Base-by-base conservation (phyloP, 2,113 vertebrate species). In the zebrafish (Danio rerio) region DNA sequence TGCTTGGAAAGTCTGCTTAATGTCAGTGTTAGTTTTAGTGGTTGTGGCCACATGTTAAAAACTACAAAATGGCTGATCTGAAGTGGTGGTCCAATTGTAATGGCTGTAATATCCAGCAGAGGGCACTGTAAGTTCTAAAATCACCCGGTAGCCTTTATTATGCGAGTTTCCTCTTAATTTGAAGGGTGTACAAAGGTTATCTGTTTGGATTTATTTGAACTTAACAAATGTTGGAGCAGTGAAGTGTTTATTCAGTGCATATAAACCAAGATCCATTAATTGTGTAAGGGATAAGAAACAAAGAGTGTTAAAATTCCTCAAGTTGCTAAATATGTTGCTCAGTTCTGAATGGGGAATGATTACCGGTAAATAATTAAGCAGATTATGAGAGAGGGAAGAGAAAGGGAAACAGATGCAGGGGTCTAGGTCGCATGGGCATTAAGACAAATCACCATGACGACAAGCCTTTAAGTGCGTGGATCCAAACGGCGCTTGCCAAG, bases 361-460 rank as follows among this genome's bases (percentile, higher is more conserved):
- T 85, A 90, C 88, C 50, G 53, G 21, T 87, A 86, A 89, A 86
- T 89, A 80, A 91, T 89, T 84, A 80, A 52, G 9, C 78, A 52
- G 70, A 75, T 82, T 78, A 86, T 21, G 83, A 84, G 72, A 85
- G 78, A 86, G 79, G 76, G 20, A 90, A 90, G 85, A 91, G 90
- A 92, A 84, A 82, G 21, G 86, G 87, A 92, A 91, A 89, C 91
- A 92, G 88, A 93, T 92, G 91, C 90, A 91, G 86, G 87, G 91
- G 90, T 86, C 86, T 89, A 90, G 93, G 92, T 92, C 89, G 88
- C 88, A 86, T 82, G 83, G 88, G 90, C 90, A 89, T 84, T 91
- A 91, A 91, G 91, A 91, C 88, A 90, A 86, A 91, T 94, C 92
- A 91, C 92, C 92, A 94, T 94, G 92, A 92, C 90, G 92, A 93